A percentile compares a stretch with the other conserved stretches of the same genome.
Evolutionary conservation across 2,113 vertebrate genomes (phyloP).

Genomic region (Cephalopholis sonnerati): DNA sequence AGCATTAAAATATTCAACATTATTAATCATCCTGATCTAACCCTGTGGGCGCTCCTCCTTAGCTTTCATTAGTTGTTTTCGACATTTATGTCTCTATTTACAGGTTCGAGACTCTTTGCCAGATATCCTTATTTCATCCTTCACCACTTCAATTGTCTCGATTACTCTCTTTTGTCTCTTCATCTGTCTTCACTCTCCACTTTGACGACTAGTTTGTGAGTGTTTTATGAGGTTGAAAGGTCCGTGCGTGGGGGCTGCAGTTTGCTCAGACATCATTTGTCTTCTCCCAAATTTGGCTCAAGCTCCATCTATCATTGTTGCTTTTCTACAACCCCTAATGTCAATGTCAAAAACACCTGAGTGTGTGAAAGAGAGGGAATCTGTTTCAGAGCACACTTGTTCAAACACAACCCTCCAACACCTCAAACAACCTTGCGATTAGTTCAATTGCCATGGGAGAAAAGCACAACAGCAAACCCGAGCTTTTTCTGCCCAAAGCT

Average conservation of each 20-base stretch:
- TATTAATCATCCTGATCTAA: conserved; percentile 31
- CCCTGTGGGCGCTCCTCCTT: not conserved
- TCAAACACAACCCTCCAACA: not conserved
- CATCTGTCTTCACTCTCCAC: conserved; percentile 15
- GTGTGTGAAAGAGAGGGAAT: not conserved
- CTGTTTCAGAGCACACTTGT: not conserved
- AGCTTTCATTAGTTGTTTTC: not conserved
- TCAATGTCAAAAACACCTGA: conserved; percentile 15
- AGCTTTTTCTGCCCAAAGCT: not conserved
- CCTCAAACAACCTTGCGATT: not conserved
- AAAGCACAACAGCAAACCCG: not conserved
- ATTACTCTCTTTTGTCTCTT: not conserved
- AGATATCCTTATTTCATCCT: not conserved
- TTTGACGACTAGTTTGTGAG: not conserved
- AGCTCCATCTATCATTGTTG: conserved; percentile 40
- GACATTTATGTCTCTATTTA: conserved; percentile 16
- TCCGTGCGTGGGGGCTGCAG: not conserved
- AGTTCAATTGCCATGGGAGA: not conserved
- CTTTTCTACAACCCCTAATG: conserved; percentile 16
- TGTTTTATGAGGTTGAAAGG: conserved; percentile 48
- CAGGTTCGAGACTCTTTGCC: not conserved
- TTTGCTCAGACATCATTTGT: conserved; percentile 39
- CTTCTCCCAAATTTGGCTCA: not conserved
- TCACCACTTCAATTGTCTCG: not conserved
- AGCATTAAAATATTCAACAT: conserved; percentile 38